Base-by-base conservation (phyloP, 2,113 vertebrate species). In the Eclectus roratus region DNA sequence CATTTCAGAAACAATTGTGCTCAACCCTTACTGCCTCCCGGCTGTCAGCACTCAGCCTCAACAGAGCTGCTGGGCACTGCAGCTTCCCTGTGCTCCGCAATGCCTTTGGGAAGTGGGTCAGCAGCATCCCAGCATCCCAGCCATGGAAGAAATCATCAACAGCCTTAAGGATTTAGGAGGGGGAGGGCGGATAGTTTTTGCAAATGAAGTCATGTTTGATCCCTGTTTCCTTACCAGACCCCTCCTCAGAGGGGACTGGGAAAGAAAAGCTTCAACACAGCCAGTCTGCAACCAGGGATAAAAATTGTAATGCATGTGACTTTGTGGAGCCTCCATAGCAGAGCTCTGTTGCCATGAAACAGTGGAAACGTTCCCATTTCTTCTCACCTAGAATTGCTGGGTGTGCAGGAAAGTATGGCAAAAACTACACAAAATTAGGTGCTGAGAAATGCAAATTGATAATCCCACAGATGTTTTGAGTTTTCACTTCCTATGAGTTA, bases 321-420 rank as follows among this genome's bases (percentile, higher is more conserved):
- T 90, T 74, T 80, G 47, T 61, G 60, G 47, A 91, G n/a, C 25
- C 46, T 80, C 70, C 53, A 43, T 37, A 53, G 79, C 37, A 55
- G 9, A 65, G 28, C 11, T 77, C 52, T 74, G 76, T 92, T 96
- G 85, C 90, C 94, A 92, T 69, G 76, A 74, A 66, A 93, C 60
- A 49, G 25, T 7, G 27, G 6, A 93, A 84, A 60, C 47, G 23
- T 64, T 96, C 72, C 66, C 13, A 11, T 49, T 90, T 81, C 73
- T 81, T 29, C 20, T 81, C 33, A 47, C 7, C 10, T 7, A 35
- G 31, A 76, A 73, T 46, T 71, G 35, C 80, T 56, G 24, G 20
- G 28, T 10, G 7, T 8, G 12, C 17, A 6, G 28, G 13, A 69
- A 23, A 68, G 8, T 19, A 6, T 85, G 23, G 31, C 23, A 89